phyloP scores from a whole-genome alignment of 2,113 vertebrate species.

The Paraplagusia blochii region DNA sequence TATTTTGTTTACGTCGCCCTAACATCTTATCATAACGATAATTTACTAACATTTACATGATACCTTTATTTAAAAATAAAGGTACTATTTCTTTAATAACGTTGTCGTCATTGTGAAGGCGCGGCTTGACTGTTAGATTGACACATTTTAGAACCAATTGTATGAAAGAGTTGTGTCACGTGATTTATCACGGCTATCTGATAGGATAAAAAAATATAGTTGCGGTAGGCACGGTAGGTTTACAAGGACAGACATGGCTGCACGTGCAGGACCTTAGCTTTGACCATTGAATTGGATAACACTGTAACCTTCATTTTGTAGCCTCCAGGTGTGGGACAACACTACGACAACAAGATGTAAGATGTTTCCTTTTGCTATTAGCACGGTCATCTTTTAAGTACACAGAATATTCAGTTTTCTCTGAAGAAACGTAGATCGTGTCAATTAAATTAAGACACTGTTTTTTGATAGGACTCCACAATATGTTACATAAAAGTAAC shows the following conservation, averaged over 20 bases:
- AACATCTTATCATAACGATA: too few relatives aligned
- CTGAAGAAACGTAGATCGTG: too few relatives aligned
- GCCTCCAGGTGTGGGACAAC: constrained; percentile 6
- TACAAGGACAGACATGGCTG: constrained; percentile 12
- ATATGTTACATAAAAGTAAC: too few relatives aligned
- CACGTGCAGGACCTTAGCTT: constrained; percentile 13
- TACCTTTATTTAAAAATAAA: not conserved
- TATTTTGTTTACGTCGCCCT: not conserved
- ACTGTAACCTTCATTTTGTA: constrained; percentile 47
- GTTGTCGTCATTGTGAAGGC: not conserved
- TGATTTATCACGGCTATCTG: too few relatives aligned
- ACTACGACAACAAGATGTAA: constrained; percentile 57
- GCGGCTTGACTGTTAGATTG: constrained; percentile 1
- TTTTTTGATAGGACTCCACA: too few relatives aligned
- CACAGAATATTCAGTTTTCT: too few relatives aligned
- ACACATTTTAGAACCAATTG: constrained; percentile 48
- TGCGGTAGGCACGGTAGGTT: too few relatives aligned
- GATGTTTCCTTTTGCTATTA: constrained; percentile 3
- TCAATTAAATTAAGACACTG: too few relatives aligned
- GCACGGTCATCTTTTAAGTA: too few relatives aligned
- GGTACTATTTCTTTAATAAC: constrained; percentile 43
- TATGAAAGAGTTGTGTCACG: not conserved
- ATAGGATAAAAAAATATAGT: too few relatives aligned
- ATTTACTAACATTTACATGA: not conserved
- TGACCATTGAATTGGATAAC: not conserved